Base-by-base conservation (phyloP, 1,140 invertebrate genomes). In the Calliopsis andreniformis region DNA sequence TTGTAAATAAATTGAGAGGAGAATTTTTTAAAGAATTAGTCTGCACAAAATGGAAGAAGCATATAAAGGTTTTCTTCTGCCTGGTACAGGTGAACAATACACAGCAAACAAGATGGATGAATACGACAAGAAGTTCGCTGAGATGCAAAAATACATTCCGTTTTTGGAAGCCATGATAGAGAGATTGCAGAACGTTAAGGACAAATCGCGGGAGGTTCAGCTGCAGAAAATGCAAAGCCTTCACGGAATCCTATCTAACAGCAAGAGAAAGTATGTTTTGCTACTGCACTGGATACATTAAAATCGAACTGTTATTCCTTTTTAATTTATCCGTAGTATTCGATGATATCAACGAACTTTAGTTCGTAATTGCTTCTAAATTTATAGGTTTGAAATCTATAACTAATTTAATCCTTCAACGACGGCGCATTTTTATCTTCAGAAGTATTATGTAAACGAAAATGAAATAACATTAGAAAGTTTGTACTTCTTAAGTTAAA, bases 111-210 rank as follows among this genome's bases (percentile, higher is more conserved):
- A 78, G 55, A 89, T 89, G 88, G 91, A 92, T 58, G 92, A 93
- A 45, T 95, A 95, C 89, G 92, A 94, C 58, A 91, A 87, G 39
- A 95, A 94, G 85, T 93, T 95, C 77, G 91, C 92, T 69, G 93
- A 94, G 81, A 94, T 95, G 92, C 94, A 94, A 90, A 93, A 93
- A 66, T 95, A 95, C 87, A 93, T 95, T 84, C 94, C 95, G 28
- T 94, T 95, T 85, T 87, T 95, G 85, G 93, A 95, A 83, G 93
- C 88, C 66, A 94, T 95, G 93, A 95, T 95, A 72, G 91, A 91
- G 67, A 92, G 92, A 76, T 87, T 95, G 64, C 93, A 94, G 78
- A 92, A 89, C 69, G 91, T 92, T 2, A 92, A 86, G 73, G 86
- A 90, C 32, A 94, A 93, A 72, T 92, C 93, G 49, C 88, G 93